Evolutionary conservation across 2,113 vertebrate genomes (phyloP).

Genomic region (Limanda limanda): DNA sequence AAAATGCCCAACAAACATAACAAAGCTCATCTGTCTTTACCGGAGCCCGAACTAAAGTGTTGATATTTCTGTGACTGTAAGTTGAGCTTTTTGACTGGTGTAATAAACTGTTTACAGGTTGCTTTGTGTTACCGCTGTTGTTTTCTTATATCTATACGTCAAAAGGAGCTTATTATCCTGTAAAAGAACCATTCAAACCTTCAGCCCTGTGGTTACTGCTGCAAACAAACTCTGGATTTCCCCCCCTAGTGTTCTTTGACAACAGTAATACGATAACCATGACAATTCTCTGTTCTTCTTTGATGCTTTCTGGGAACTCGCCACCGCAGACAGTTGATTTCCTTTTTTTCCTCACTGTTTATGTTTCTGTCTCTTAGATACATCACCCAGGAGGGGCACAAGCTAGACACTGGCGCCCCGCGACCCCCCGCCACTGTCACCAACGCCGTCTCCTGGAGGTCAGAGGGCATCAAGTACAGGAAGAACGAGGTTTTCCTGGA

Average conservation of each 20-base stretch:
- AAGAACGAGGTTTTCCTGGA: constrained; percentile 99
- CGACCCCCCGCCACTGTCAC: constrained; percentile 97
- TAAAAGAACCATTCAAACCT: constrained; percentile 11
- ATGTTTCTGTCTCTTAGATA: constrained; percentile 83
- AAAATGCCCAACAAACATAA: not conserved
- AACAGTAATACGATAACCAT: constrained; percentile 37
- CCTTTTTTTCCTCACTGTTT: constrained; percentile 34
- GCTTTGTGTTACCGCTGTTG: not conserved
- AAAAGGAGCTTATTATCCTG: constrained; percentile 8
- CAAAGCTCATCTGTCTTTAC: too few relatives aligned
- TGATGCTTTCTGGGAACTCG: constrained; percentile 51
- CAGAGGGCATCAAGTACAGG: constrained; percentile 98
- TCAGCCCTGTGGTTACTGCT: not conserved
- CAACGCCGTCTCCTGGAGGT: constrained; percentile 97
- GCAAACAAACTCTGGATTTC: constrained; percentile 39
- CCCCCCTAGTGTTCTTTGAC: constrained; percentile 26
- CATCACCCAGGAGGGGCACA: constrained; percentile 99
- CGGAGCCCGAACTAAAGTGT: not conserved
- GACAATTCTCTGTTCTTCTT: constrained; percentile 34
- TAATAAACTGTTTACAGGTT: not conserved
- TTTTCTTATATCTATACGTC: not conserved
- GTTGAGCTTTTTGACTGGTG: too few relatives aligned
- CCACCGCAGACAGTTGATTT: constrained; percentile 24
- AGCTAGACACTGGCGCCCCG: constrained; percentile 97
- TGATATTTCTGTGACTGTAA: too few relatives aligned